These are phyloP conservation scores for Strigamia crassipes DNA, from an alignment of 2,888 invertebrate species.

Conservation along the genomic window DNA sequence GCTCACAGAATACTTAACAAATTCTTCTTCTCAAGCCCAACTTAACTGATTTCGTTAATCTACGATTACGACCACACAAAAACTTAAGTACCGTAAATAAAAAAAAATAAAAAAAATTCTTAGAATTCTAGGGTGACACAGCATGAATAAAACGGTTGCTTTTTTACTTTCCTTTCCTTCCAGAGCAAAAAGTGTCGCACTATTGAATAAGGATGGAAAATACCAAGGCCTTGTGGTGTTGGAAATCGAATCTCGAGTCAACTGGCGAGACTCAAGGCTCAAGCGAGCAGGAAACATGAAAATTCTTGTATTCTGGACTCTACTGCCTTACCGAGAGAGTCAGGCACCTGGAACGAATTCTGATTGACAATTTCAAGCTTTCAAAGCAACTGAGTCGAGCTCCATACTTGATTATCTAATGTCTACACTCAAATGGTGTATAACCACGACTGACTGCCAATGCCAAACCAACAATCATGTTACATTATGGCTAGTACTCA, in stretches of 20 bases:
- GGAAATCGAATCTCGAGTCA: slow-evolving; percentile 33
- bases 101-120: not conserved
- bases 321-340: not conserved
- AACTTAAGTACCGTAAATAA: not conserved
- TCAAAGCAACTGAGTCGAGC: slow-evolving; percentile 10
- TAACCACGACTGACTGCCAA: not conserved
- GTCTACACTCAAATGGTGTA: not conserved
- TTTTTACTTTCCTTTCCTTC: not conserved
- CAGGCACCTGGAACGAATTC: slow-evolving; percentile 32
- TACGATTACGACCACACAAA: not conserved
- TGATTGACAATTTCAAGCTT: slow-evolving; percentile 39
- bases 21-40: not conserved
- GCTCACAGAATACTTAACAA: not conserved
- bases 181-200: not conserved
- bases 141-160: slow-evolving; percentile 10
- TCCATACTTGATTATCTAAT: not conserved
- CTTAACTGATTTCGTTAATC: not conserved
- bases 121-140: not conserved
- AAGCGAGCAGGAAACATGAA: slow-evolving; percentile 40
- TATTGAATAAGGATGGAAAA: slow-evolving; percentile 25
- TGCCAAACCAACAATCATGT: not conserved
- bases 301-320: slow-evolving; percentile 28
- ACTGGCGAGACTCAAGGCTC: slow-evolving; percentile 21
- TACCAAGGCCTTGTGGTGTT: not conserved
- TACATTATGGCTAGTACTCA: no score